Base-by-base conservation (phyloP, 2,888 invertebrate species). In the Phalera bucephala region DNA sequence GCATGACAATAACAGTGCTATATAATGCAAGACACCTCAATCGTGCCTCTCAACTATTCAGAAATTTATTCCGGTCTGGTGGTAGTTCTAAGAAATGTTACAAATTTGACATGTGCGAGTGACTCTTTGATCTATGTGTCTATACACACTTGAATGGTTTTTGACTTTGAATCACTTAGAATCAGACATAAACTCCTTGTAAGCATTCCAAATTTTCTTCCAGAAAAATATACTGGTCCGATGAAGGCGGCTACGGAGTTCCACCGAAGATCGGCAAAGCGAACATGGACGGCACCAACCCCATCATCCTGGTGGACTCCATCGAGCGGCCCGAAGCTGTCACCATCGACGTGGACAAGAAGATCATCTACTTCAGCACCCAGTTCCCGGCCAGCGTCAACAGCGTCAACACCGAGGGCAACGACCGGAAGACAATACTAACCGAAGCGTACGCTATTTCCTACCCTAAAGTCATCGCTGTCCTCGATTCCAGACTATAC, bases 221-320 rank as follows among this genome's bases (percentile, higher is more conserved):
- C 75, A 94, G 94, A 17, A 95, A 95, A 84, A 82, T 98, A 15
- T 99, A 97, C 85, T 99, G 99, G 99, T 92, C 98, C 6, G 99
- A 99, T 70, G 96, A 96, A 53, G 99, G 99, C 6, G 97, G 97
- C 5, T 94, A 91, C 43, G 97, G 96, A 1, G 95, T 97, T 0
- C 96, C 96, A 0, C 91, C 94, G 0, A 99, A 99, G 80, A 94
- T 99, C 17, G 96, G 93, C 0, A 95, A 94, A 59, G 97, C 96
- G 0, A 96, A 97, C 69, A 97, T 99, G 97, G 98, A 98, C 72
- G 99, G 99, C 0, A 92, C 93, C 8, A 93, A 94, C 59, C 91
- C 97, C 0, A 77, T 93, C 0, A 92, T 97, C 2, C 78, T 99
- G 0, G 91, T 94, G 0, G 93, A 94, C 33, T 88, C 93, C 23